These are phyloP conservation scores for Dissostichus mawsoni DNA, from an alignment of 2,113 vertebrate species.

Conservation along the genomic window DNA sequence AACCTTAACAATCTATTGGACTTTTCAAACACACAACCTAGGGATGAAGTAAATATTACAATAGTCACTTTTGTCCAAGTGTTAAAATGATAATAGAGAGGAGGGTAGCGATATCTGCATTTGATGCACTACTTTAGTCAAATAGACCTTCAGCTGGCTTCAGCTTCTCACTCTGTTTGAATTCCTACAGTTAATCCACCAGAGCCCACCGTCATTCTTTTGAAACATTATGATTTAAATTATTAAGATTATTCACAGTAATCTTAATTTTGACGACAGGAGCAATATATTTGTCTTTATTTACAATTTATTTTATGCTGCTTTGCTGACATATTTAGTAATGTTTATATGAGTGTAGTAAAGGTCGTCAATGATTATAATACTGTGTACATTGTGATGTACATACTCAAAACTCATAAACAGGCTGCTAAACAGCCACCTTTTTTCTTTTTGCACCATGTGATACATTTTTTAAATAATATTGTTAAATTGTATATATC, in stretches of 20 bases:
- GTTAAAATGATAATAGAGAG: not conserved
- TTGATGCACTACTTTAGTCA: not conserved
- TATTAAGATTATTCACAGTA: not conserved
- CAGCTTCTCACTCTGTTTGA: conserved; percentile 1
- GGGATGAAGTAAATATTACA: not conserved
- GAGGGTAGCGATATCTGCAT: not conserved
- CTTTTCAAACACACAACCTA: not conserved
- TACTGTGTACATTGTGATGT: not conserved
- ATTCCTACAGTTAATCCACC: not conserved
- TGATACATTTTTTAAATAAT: not conserved
- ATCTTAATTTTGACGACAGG: not conserved
- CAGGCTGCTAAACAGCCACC: not conserved
- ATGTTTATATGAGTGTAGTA: not conserved
- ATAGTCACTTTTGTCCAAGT: not conserved
- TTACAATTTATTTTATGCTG: not conserved
- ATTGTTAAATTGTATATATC: too few relatives aligned
- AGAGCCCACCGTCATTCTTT: not conserved
- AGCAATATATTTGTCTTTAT: not conserved
- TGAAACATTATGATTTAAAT: not conserved
- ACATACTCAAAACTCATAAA: not conserved
- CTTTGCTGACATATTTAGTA: not conserved
- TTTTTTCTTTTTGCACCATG: not conserved
- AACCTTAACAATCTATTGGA: conserved; percentile 8
- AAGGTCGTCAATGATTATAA: not conserved
- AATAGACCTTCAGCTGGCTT: not conserved